phyloP scores from a whole-genome alignment of 1,140 invertebrate genomes.

The Drosophila tristis region DNA sequence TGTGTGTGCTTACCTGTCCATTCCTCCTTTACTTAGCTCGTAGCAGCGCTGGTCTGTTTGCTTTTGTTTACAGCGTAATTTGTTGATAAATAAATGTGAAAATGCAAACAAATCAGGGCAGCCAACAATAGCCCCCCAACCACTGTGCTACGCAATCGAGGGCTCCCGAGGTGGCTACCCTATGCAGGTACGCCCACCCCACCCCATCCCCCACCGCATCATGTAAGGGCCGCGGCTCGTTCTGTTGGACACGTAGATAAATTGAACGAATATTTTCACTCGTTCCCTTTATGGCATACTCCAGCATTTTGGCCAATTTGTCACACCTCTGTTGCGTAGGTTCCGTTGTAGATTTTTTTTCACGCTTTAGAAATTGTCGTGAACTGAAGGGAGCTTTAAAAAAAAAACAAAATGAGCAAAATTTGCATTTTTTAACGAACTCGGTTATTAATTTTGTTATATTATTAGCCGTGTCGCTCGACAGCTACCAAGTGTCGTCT shows the following conservation, averaged over 20 bases:
- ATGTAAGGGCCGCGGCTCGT: constrained; percentile 21
- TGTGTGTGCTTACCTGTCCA: constrained; percentile 9
- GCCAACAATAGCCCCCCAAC: constrained; percentile 10
- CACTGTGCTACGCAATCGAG: constrained; percentile 69
- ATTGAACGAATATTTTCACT: constrained; percentile 12
- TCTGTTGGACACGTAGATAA: constrained; percentile 54
- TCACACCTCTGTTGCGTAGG: constrained; percentile 60
- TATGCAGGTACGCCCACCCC: neutral
- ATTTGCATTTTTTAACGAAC: constrained; percentile 62
- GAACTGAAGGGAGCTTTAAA: constrained; percentile 23
- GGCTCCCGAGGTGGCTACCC: constrained; percentile 44
- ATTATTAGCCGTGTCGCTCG: constrained; percentile 24
- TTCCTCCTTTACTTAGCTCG: neutral
- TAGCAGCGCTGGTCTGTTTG: constrained; percentile 25
- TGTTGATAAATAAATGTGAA: constrained; percentile 74
- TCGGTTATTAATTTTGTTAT: constrained; percentile 48
- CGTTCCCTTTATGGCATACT: constrained; percentile 40
- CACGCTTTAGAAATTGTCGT: constrained; percentile 21
- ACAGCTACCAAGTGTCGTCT: neutral
- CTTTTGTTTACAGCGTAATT: constrained; percentile 76
- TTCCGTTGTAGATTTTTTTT: constrained; percentile 38
- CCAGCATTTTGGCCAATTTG: constrained; percentile 54
- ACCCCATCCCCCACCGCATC: neutral
- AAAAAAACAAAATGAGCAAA: constrained; percentile 27
- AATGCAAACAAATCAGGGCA: constrained; percentile 71